Base-by-base conservation (phyloP, 1,140 invertebrate species). In the Dryas iulia region DNA sequence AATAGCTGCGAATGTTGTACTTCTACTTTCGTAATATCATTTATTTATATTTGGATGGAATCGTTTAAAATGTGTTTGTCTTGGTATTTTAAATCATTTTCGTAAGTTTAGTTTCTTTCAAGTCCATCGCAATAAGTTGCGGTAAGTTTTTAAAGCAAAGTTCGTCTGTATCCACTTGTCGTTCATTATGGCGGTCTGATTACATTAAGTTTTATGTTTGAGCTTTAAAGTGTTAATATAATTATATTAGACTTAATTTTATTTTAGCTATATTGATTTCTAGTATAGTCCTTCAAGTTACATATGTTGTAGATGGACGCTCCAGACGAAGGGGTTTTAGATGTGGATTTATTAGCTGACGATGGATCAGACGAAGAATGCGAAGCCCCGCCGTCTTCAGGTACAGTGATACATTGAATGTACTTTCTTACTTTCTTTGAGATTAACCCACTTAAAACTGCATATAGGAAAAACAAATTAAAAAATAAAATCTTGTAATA, bases 181-280 rank as follows among this genome's bases (percentile, higher is more conserved):
- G 80, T 89, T 88, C 86, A 90, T 83, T 91, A 91, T 91, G 89
- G 89, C 89, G 87, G 87, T 91, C 84, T 83, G 81, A 87, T 82
- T 87, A 86, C 70, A 82, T 78, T 80, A 76, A 58, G 52, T 68
- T 63, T 62, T 59, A 62, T 80, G 76, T 80, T 78, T 69, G 59
- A 35, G 39, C 21, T n/a, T 58, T 57, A 23, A 47, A 58, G 58
- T 26, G 25, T 57, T 52, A 30, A 62, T 56, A 26, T 47, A 18
- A 47, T 47, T 10, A 14, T 21, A 6, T 47, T 21, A 47, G 8
- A 1, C 2, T 8, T 47, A 10, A 47, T 47, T 18, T 10, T 10
- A 18, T 47, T 14, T 21, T 21, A 18, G 6, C 39, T 10, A 47
- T 47, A 21, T 47, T 47, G 6, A 21, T 47, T 47, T 47, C 39